These are phyloP conservation scores for Hafferia zeledoni DNA, from an alignment of 2,797 vertebrate species.

Conservation along the genomic window DNA sequence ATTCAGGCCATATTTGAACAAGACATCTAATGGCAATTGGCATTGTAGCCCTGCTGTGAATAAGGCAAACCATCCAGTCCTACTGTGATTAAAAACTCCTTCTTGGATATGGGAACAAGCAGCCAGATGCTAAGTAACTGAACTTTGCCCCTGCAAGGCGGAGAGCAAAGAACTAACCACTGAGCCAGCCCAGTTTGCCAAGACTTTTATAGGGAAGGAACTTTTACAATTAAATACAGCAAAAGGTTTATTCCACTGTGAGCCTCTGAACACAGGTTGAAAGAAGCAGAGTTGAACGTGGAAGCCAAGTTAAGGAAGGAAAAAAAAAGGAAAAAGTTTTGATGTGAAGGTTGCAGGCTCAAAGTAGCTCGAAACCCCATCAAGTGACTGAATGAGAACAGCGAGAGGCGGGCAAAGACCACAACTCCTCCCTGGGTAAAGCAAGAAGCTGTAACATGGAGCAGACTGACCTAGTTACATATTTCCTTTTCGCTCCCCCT, in stretches of 20 bases:
- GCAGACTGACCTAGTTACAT: constrained; percentile 67
- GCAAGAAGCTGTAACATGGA: constrained; percentile 40
- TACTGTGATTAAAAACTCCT: constrained; percentile 65
- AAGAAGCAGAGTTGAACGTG: constrained; percentile 39
- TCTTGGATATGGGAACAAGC: constrained; percentile 43
- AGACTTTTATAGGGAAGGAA: constrained; percentile 65
- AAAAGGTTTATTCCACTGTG: constrained; percentile 61
- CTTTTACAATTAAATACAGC: constrained; percentile 66
- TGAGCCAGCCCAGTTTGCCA: constrained; percentile 62
- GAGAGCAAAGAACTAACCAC: constrained; percentile 59
- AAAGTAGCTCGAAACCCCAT: constrained; percentile 65
- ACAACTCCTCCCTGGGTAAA: constrained; percentile 47
- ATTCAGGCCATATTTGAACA: constrained; percentile 12
- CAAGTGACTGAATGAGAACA: constrained; percentile 67
- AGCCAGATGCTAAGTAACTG: constrained; percentile 39
- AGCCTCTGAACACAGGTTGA: constrained; percentile 62
- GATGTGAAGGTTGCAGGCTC: constrained; percentile 59
- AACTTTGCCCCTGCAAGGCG: constrained; percentile 60
- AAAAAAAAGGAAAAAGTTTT: constrained; percentile 4
- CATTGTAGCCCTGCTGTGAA: constrained; percentile 40
- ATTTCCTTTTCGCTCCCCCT: not conserved
- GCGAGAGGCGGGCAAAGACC: constrained; percentile 47
- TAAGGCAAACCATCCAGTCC: constrained; percentile 37
- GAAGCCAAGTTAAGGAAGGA: constrained; percentile 36
- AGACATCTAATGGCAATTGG: constrained; percentile 42